Evolutionary conservation across 2,113 vertebrate genomes (phyloP), one percentile per base, ranked within the genome.

Genomic region (Thalassarche chlororhynchos): DNA sequence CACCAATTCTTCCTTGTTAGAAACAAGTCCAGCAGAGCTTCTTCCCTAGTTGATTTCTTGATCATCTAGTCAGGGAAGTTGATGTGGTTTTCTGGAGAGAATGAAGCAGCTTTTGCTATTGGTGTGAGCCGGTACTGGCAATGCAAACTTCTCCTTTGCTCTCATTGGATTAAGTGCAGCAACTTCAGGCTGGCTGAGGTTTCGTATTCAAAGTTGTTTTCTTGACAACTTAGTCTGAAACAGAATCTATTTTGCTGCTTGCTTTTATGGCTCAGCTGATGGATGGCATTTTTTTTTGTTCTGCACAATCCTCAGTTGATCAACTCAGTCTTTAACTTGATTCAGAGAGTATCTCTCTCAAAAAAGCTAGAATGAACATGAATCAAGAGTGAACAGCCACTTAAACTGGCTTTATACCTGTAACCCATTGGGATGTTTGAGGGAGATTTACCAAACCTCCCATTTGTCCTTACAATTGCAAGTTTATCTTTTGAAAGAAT

Each of bases 281-380:
- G 94, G 90, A 95, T 89, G 68, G 46, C 54, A 14, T 75, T 95
- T 62, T 86, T 92, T 92, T 90, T 84, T 66, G 78, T 92, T 95
- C 81, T 75, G 76, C 64, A 38, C 85, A 92, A 44, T 90, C 74
- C 78, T 81, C 66, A 83, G 82, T 77, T 93, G 96, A 94, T 96
- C 92, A 93, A 14, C 84, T 93, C 10, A 14, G 93, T 89, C 86
- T 97, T 97, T 97, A 94, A 89, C 74, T 89, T 96, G 84, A 96
- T 97, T 94, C 94, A 89, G 78, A 87, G 71, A 79, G 55, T 83
- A 23, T 95, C 68, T 96, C 83, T 94, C 84, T 90, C 47, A 60
- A 81, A 84, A 90, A 88, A 92, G 42, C 55, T 72, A 14, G 93
- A 93, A 91, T 62, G 94, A 90, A 58, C 92, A 51, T 90, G 90